Evolutionary conservation across 1,140 invertebrate species (phyloP).

Genomic region (Atta texana): DNA sequence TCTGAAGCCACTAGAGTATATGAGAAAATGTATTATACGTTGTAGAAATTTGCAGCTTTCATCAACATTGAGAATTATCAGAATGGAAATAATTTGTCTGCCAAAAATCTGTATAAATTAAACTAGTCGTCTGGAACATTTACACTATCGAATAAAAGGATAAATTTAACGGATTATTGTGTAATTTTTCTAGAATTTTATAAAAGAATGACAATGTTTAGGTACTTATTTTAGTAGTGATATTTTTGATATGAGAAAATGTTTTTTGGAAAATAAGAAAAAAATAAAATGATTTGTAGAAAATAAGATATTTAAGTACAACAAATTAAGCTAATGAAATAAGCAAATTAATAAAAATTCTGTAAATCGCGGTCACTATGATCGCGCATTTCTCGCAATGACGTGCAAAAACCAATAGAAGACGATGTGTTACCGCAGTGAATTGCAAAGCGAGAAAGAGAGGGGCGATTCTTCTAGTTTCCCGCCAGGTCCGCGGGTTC

Average conservation of each 20-base stretch:
- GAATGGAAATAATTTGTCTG: constrained; percentile 10
- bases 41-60: constrained; percentile 52
- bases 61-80: constrained; percentile 1
- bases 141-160: not conserved
- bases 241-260: not conserved
- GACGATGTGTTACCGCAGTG: constrained; percentile 61
- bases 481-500: constrained; percentile 60
- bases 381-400: constrained; percentile 23
- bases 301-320: not conserved
- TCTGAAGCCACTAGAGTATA: constrained; percentile 65
- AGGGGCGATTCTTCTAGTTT: constrained; percentile 64
- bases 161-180: not conserved
- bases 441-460: constrained; percentile 52
- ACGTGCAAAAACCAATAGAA: constrained; percentile 43
- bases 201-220: not conserved
- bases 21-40: constrained; percentile 64
- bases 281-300: not conserved
- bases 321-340: not conserved
- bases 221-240: not conserved
- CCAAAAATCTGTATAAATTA: constrained; percentile 4
- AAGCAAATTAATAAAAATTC: not conserved
- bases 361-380: not conserved
- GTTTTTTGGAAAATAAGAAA: not conserved
- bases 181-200: not conserved
- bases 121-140: not conserved